These are phyloP conservation scores for Nansenia antarctica DNA, from an alignment of 2,113 vertebrate genomes.

Conservation along the genomic window DNA sequence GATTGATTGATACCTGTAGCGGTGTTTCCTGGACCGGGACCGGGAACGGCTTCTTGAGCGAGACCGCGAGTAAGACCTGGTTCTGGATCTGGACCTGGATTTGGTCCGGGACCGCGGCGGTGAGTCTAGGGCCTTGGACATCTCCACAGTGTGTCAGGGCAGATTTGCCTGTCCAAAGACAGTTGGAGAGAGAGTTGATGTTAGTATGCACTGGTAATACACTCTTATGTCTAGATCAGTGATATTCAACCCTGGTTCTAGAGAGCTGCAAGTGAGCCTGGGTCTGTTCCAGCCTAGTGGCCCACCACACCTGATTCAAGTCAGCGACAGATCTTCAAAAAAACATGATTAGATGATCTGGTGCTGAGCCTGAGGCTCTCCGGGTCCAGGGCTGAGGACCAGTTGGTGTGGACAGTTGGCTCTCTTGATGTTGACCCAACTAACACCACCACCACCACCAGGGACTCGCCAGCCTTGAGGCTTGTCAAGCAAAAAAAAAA, in stretches of 20 bases:
- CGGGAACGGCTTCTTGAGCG: conserved; percentile 90
- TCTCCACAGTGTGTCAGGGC: conserved; percentile 55
- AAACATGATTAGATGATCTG: background rate
- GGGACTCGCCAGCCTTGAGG: too few relatives aligned
- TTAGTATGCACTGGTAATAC: background rate
- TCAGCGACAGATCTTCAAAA: background rate
- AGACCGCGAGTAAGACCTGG: conserved; percentile 93
- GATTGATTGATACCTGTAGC: conserved; percentile 98
- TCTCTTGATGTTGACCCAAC: too few relatives aligned
- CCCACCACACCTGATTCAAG: too few relatives aligned
- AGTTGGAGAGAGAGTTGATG: background rate
- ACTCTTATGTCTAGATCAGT: background rate
- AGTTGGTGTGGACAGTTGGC: too few relatives aligned
- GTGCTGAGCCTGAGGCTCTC: too few relatives aligned
- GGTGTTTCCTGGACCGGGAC: conserved; percentile 91
- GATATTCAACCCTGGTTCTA: too few relatives aligned
- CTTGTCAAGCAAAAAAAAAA: too few relatives aligned
- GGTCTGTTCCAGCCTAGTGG: too few relatives aligned
- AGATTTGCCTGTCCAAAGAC: background rate
- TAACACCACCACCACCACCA: too few relatives aligned
- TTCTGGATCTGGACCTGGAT: conserved; percentile 86
- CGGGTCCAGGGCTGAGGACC: too few relatives aligned
- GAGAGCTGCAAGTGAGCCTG: background rate
- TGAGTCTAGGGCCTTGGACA: conserved; percentile 94
- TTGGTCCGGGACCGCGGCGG: conserved; percentile 88